Evolutionary conservation across 2,888 invertebrate genomes (phyloP).

Genomic region (Adineta ricciae): DNA sequence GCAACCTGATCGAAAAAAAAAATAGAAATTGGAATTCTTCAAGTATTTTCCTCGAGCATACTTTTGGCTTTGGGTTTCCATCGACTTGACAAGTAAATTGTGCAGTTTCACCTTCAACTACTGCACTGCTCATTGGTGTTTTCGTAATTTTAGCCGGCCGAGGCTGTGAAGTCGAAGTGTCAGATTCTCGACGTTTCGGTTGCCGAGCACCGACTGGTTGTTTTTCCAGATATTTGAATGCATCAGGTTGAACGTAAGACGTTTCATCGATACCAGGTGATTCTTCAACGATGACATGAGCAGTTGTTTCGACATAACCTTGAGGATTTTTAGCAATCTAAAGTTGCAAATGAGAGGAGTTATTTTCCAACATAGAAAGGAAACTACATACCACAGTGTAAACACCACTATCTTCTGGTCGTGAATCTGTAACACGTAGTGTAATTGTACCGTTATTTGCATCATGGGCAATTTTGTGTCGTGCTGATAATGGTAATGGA

Average conservation of each 20-base stretch:
- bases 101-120: constrained; percentile 24
- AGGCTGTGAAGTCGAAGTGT: not conserved
- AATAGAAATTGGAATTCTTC: too few species aligned
- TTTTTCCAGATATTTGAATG: constrained; percentile 30
- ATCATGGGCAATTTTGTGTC: constrained; percentile 24
- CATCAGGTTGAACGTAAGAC: constrained; percentile 29
- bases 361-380: not conserved
- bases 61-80: constrained; percentile 32
- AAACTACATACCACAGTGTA: constrained; percentile 27
- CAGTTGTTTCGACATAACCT: constrained; percentile 26
- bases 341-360: not conserved
- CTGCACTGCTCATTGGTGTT: constrained; percentile 18
- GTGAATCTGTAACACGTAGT: constrained; percentile 23
- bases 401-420: constrained; percentile 23
- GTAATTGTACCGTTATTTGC: constrained; percentile 23
- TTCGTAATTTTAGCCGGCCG: constrained; percentile 26
- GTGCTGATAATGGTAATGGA: constrained; percentile 24
- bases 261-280: constrained; percentile 22
- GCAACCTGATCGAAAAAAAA: not conserved
- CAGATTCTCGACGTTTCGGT: not conserved
- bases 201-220: not conserved
- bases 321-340: constrained; percentile 30
- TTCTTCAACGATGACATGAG: constrained; percentile 22
- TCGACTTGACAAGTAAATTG: constrained; percentile 33
- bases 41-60: too few species aligned